Evolutionary conservation across 2,888 invertebrate genomes (phyloP), one percentile per base, ranked within the genome.

Genomic region (Macaria notata): DNA sequence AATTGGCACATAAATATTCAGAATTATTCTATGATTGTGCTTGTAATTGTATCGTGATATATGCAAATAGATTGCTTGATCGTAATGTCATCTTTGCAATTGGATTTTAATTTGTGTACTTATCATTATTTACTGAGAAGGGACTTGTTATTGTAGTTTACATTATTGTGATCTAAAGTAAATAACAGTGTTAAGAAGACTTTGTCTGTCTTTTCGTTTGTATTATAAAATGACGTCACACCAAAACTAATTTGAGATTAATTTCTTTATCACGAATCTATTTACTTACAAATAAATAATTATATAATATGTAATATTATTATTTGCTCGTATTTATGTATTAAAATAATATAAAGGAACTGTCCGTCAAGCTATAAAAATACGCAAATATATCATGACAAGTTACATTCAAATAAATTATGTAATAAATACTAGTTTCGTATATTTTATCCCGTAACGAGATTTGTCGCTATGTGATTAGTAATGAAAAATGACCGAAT

Each of bases 1-100:
- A 46, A 53, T 57, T 49, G 19, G 9, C 29, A 36, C 33, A 45
- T 53, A 53, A 53, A 53, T 52, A 51, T 57, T 33, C 41, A 44
- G 19, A 46, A 46, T 19, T 39, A 51, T 56, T 46, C 41, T 49
- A 46, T 31, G 39, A 51, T 56, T 46, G 41, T 49, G 29, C 45
- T 49, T 49, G 53, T 46, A 36, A 31, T 8, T 38, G 50, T 47
- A 41, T 52, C 53, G 29, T 49, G 41, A 38, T 57, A 57, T 53
- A 57, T 53, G 43, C 46, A 41, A 36, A 8, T 49, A 36, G 49
- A 41, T 54, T 46, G 43, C 3, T 19, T 19, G 49, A 46, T 53
- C 45, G 52, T 57, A 49, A 49, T 49, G n/a, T 31, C 3, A 43
- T 54, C 45, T 38, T 33, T 46, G 9, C 48, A n/a, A 49, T 55